Evolutionary conservation across 2,797 vertebrate genomes (phyloP).

Genomic region (Trichosurus vulpecula): DNA sequence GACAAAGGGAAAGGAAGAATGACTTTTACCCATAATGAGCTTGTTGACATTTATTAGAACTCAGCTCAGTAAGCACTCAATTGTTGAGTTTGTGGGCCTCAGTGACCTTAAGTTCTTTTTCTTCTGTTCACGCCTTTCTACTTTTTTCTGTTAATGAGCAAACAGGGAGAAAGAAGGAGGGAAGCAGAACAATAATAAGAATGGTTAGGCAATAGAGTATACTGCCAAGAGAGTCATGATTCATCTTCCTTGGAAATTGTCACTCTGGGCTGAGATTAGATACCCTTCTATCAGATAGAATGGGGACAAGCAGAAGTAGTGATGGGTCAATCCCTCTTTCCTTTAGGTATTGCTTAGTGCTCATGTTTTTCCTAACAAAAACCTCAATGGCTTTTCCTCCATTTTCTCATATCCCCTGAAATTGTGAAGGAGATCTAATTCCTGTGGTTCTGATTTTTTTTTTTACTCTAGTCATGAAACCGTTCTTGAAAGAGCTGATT

Average conservation of each 20-base stretch:
- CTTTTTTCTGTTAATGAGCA: background rate
- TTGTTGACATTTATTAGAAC: background rate
- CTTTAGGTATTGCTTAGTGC: background rate
- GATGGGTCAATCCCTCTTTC: fast-evolving
- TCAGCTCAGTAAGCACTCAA: background rate
- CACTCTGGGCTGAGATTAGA: background rate
- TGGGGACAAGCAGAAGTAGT: fast-evolving
- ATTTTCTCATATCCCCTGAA: background rate
- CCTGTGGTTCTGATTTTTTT: background rate
- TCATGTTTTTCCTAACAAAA: background rate
- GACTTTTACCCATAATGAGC: background rate
- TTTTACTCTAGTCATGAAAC: conserved; percentile 4
- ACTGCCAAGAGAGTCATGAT: background rate
- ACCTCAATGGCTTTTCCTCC: background rate
- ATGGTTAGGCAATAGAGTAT: background rate
- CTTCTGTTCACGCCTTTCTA: background rate
- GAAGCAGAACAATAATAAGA: background rate
- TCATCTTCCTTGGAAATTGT: background rate
- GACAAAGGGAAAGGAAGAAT: background rate
- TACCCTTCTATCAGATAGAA: background rate
- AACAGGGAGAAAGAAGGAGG: background rate
- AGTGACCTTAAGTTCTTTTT: background rate
- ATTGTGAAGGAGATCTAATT: conserved; percentile 20
- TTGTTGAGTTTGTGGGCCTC: background rate
- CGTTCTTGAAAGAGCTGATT: conserved; percentile 1